phyloP scores from a whole-genome alignment of 2,113 vertebrate genomes.

The Hemiprocne comata region DNA sequence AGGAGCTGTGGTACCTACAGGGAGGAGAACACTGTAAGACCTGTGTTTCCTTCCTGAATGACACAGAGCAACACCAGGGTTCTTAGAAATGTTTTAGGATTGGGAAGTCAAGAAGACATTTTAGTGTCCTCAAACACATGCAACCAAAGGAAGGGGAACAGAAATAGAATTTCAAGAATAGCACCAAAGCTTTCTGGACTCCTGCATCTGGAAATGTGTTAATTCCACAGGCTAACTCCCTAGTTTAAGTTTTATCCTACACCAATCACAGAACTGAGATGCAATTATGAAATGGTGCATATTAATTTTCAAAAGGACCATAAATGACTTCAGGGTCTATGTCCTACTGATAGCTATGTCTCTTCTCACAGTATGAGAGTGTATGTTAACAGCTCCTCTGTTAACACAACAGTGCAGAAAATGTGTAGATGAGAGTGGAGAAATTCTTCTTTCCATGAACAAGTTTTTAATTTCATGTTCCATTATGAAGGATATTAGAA shows the following conservation, averaged over 20 bases:
- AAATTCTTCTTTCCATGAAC: conserved; percentile 46
- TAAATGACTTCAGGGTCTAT: conserved; percentile 19
- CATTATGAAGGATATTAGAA: conserved; percentile 72
- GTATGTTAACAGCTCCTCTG: not conserved
- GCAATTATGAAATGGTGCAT: conserved; percentile 29
- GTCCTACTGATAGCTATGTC: not conserved
- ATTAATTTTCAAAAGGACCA: conserved; percentile 39
- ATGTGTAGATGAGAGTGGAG: not conserved
- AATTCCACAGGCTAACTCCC: not conserved
- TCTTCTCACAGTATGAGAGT: not conserved
- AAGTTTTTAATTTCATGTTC: conserved; percentile 73
- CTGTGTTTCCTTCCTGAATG: not conserved
- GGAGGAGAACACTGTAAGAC: fast-evolving
- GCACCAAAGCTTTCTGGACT: not conserved
- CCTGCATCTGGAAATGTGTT: not conserved
- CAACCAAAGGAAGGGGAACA: not conserved
- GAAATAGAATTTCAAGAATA: not conserved
- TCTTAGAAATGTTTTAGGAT: not conserved
- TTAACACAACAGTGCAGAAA: not conserved
- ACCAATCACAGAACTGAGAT: not conserved
- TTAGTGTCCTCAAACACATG: not conserved
- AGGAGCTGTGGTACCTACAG: not conserved
- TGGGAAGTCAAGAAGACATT: not conserved
- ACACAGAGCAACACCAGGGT: not conserved
- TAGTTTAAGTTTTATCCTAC: not conserved